These are phyloP conservation scores for Aricia agestis DNA, from an alignment of 1,140 invertebrate genomes.

Conservation along the genomic window DNA sequence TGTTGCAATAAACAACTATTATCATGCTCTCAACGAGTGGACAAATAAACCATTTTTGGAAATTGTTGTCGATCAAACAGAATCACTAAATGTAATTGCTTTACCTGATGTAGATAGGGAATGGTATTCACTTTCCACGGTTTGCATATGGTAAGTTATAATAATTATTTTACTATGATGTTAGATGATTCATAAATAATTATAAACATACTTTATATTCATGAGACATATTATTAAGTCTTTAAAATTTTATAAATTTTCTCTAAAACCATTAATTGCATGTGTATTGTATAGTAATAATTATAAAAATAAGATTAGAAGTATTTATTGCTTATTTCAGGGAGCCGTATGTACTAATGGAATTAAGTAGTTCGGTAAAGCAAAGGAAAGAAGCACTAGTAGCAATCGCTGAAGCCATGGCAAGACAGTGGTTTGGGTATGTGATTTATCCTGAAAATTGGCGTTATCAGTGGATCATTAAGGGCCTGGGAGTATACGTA, in stretches of 20 bases:
- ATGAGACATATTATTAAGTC: too few species aligned
- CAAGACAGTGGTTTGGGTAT: slow-evolving; percentile 63
- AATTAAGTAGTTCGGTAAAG: slow-evolving; percentile 37
- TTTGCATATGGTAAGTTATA: slow-evolving; percentile 59
- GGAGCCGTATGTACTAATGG: slow-evolving; percentile 63
- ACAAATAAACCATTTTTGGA: slow-evolving; percentile 42
- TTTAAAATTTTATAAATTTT: too few species aligned
- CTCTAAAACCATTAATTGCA: too few species aligned
- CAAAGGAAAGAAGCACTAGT: slow-evolving; percentile 46
- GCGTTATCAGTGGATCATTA: slow-evolving; percentile 51
- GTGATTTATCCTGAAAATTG: slow-evolving; percentile 54
- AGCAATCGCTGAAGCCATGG: slow-evolving; percentile 47
- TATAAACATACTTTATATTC: too few species aligned
- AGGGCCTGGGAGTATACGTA: slow-evolving; percentile 44
- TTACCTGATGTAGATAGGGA: slow-evolving; percentile 50
- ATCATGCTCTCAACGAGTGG: slow-evolving; percentile 45
- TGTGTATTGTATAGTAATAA: too few species aligned
- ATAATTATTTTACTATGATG: neutral
- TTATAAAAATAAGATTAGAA: too few species aligned
- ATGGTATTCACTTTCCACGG: slow-evolving; percentile 52
- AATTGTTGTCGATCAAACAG: slow-evolving; percentile 47
- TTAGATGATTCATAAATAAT: too few species aligned
- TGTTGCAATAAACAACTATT: slow-evolving; percentile 48
- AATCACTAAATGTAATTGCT: slow-evolving; percentile 46
- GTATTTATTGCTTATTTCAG: slow-evolving; percentile 32